Base-by-base conservation (phyloP, 2,888 invertebrate species). In the Cephus pulcher region DNA sequence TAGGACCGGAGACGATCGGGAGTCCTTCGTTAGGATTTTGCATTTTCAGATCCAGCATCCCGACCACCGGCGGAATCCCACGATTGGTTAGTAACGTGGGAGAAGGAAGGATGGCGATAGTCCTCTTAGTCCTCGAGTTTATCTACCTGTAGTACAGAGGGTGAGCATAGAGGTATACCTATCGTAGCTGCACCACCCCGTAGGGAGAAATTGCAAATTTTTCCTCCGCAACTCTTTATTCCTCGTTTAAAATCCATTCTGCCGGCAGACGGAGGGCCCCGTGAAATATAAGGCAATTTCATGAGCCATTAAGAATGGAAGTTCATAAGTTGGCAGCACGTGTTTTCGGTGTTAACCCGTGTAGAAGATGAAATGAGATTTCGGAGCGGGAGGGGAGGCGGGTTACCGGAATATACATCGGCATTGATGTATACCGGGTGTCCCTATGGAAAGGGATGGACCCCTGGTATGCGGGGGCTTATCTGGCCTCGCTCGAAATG, bases 251-350 rank as follows among this genome's bases (percentile, higher is more conserved):
- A 83, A 83, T 85, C 82, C 83, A 84, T 84, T 83, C 81, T 73
- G 81, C 81, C 74, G 74, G 40, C 78, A 80, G 80, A 82, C 84
- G 83, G 76, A 75, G 70, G 76, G 74, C 77, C 78, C 76, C 76
- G 85, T 88, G 88, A 88, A 88, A 88, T 88, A 88, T 88, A 87
- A 86, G 88, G 88, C 88, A 88, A 88, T 88, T 88, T 88, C 88
- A 88, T 88, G 88, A 88, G 86, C 88, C 88, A 88, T 88, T 88
- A 88, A 87, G 88, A 88, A 84, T 85, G 86, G 87, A 86, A 88
- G 87, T 88, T 88, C 88, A 88, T 88, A 88, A 88, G 88, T 86
- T 75, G 80, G 82, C 82, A 88, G 87, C 88, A 88, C 88, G 87
- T 89, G 88, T 88, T 89, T 88, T 87, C 85, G 86, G 88, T 88